A percentile compares a stretch with the other conserved stretches of the same genome.
Conservation (phyloP, 1,140 invertebrate genomes). For the Ctenoplectra terminalis region DNA sequence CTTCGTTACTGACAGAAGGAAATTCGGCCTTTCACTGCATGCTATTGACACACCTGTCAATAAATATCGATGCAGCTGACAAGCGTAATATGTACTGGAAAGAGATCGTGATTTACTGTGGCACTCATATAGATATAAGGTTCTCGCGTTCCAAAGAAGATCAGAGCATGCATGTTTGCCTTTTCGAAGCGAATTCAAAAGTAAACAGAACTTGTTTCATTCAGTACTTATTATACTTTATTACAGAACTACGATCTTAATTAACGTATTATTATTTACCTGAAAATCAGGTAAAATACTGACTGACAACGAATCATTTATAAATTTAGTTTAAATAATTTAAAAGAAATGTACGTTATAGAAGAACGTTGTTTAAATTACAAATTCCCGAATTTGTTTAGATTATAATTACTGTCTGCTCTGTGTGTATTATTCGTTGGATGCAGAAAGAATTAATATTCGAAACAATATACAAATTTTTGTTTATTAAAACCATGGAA, state of each 20-base stretch:
- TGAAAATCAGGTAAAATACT: no score
- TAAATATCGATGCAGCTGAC: constrained; percentile 21
- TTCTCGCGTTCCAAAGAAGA: not conserved
- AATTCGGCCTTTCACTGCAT: constrained; percentile 2
- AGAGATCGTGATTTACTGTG: constrained; percentile 14
- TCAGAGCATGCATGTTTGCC: not conserved
- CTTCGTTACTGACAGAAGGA: constrained; percentile 18
- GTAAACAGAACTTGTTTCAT: not conserved
- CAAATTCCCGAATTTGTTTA: no score
- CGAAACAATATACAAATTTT: no score
- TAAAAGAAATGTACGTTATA: no score
- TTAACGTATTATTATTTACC: not conserved
- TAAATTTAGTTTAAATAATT: not conserved
- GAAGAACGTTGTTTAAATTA: no score
- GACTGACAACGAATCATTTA: no score
- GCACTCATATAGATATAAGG: constrained; percentile 8
- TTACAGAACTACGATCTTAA: not conserved
- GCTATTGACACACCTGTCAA: constrained; percentile 20
- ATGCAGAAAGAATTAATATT: no score
- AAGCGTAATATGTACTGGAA: constrained; percentile 13
- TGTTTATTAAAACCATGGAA: no score
- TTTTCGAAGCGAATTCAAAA: not conserved
- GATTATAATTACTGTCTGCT: no score
- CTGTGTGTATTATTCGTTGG: no score
- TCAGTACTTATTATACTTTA: not conserved